A percentile compares a stretch with the other conserved stretches of the same genome.
Evolutionary conservation across 1,140 invertebrate species (phyloP).

Genomic region (Hestina assimilis): DNA sequence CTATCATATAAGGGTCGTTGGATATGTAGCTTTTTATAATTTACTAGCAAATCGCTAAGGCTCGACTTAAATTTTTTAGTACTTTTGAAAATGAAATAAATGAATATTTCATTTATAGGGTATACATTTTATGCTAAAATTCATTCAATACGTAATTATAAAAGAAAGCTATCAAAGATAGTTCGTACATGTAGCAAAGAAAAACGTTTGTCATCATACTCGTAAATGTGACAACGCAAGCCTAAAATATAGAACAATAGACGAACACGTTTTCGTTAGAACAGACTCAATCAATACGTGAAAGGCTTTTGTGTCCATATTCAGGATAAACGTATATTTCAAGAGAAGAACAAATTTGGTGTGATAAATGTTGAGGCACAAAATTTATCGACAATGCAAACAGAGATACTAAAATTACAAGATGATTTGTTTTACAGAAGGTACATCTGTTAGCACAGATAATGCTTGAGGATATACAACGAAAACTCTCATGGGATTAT

Average conservation of each 20-base stretch:
- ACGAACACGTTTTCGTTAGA: slow-evolving; percentile 8
- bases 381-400: neutral
- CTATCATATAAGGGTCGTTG: too few relatives aligned
- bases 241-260: slow-evolving; percentile 13
- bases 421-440: neutral
- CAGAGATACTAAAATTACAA: neutral
- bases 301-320: neutral
- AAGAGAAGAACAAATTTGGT: neutral
- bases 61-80: too few relatives aligned
- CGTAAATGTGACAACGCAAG: slow-evolving; percentile 1
- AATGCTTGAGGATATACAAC: too few relatives aligned
- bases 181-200: neutral
- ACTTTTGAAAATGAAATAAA: too few relatives aligned
- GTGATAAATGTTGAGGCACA: slow-evolving; percentile 4
- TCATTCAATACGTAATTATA: too few relatives aligned
- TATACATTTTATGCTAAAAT: too few relatives aligned
- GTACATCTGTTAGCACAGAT: too few relatives aligned
- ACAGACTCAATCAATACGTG: slow-evolving; percentile 8
- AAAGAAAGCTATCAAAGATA: too few relatives aligned
- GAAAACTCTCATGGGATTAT: too few relatives aligned
- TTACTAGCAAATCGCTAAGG: too few relatives aligned
- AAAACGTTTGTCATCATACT: neutral
- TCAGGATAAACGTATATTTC: neutral
- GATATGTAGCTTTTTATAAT: too few relatives aligned
- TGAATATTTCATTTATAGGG: too few relatives aligned